Evolutionary conservation across 2,888 invertebrate genomes (phyloP), one percentile per base, ranked within the genome.

Genomic region (Pyrochroa serraticornis): DNA sequence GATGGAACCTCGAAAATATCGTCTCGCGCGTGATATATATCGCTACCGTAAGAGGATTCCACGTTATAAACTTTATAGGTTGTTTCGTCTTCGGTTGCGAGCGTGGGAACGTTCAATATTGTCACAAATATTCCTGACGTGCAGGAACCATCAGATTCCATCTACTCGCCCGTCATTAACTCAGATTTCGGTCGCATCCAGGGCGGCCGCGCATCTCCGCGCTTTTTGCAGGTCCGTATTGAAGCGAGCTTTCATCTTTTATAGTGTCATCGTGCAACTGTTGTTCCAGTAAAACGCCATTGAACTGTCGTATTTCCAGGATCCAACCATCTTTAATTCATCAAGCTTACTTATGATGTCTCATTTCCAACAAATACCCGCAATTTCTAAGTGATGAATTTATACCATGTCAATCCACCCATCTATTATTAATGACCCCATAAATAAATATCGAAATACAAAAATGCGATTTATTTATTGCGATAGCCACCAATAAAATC

Each of bases 101-200:
- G 83, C 76, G 84, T 83, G 79, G 84, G 84, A 70, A 84, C 83
- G 77, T 81, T 71, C 82, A 83, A 77, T 85, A 85, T 78, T 84
- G 84, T 77, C 76, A 76, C 75, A 75, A 74, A 75, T 74, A 75
- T 75, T 74, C 73, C 67, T 71, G 70, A 68, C 67, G 70, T 68
- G 69, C 68, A 71, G 72, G 65, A 69, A 72, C 73, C 75, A 76
- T 74, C 76, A 71, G 71, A 77, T 77, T 75, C 74, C 74, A 73
- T 72, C 67, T 69, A 70, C 64, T 68, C 73, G 72, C 65, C 68
- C 70, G 75, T 74, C 74, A 72, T 69, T 74, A 72, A 68, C 64
- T 63, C 65, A 36, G 46, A 53, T 64, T 63, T 63, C 63, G 64
- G 65, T 60, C 64, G 57, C 66, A 61, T 64, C 58, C 64, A 60